Percentiles rank a stretch among this genome's conserved stretches.
phyloP scores from a whole-genome alignment of 1,140 invertebrate species.

The Drosophila pallidifrons region DNA sequence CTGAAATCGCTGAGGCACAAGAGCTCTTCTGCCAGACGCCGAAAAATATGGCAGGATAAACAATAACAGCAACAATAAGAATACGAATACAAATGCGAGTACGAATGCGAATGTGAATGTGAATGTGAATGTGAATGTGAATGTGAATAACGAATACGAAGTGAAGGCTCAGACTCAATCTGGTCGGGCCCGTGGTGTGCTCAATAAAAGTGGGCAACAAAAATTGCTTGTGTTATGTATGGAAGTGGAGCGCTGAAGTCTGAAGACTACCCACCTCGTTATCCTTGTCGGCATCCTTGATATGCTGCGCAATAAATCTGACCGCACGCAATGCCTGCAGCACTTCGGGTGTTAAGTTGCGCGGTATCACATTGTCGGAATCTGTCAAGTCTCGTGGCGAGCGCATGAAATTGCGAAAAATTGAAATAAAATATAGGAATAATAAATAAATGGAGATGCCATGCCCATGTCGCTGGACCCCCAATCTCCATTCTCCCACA shows the following conservation, averaged over 20 bases:
- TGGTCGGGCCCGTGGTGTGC: slow-evolving; percentile 16
- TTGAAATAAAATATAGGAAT: slow-evolving; percentile 82
- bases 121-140: slow-evolving; percentile 13
- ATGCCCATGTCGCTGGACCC: not conserved
- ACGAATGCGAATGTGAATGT: slow-evolving; percentile 18
- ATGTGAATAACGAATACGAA: slow-evolving; percentile 28
- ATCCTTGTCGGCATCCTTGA: slow-evolving; percentile 97
- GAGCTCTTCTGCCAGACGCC: slow-evolving; percentile 43
- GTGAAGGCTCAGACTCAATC: slow-evolving; percentile 20
- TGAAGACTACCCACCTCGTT: slow-evolving; percentile 90
- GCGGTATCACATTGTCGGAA: slow-evolving; percentile 92
- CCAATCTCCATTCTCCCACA: not conserved
- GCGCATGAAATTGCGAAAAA: slow-evolving; percentile 77
- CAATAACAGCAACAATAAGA: slow-evolving; percentile 64
- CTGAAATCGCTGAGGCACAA: slow-evolving; percentile 10
- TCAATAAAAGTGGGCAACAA: slow-evolving; percentile 75
- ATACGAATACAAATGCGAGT: slow-evolving; percentile 29
- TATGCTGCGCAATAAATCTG: slow-evolving; percentile 98
- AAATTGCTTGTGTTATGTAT: not conserved
- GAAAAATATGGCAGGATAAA: slow-evolving; percentile 62
- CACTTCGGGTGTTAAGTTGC: slow-evolving; percentile 93
- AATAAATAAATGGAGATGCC: slow-evolving; percentile 73
- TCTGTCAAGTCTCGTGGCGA: slow-evolving; percentile 85
- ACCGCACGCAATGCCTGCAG: slow-evolving; percentile 96
- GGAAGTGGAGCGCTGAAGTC: slow-evolving; percentile 11